Evolutionary conservation across 2,888 invertebrate genomes (phyloP), one percentile per base, ranked within the genome.

Genomic region (Rhagophthalmus giganteus): DNA sequence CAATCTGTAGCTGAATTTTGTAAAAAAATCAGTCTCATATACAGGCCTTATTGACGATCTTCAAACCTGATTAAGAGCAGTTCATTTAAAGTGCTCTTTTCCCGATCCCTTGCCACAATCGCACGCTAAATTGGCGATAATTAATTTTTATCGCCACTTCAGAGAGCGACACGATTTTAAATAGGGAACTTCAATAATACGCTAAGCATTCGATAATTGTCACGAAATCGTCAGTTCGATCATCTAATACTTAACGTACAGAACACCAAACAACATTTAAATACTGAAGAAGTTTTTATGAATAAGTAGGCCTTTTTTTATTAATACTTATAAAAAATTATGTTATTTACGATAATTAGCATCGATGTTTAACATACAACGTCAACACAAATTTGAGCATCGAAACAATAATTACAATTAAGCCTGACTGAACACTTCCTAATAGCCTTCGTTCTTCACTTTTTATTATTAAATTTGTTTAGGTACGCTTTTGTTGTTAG

Each of bases 11-110:
- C 44, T 54, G 47, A 47, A 53, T 32, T 35, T 42, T 35, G 65
- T 67, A 66, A 64, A 67, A 64, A 67, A 67, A 67, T 67, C 67
- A 67, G 67, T 67, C 67, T 67, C 64, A 64, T 66, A 51, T 65
- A 63, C 64, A 65, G 61, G 61, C 63, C 59, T 61, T 63, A 57
- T 46, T 58, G 35, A 41, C 39, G 49, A 58, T 50, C 44, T 52
- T 40, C 28, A 34, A 41, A 34, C 40, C 25, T 26, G 9, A n/a
- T n/a, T n/a, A 30, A 25, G 40, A 41, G 51, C 35, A 40, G 40
- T 35, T 15, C 28, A 13, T 35, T 34, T 40, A 13, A 26, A 42
- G 24, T 10, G 13, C 26, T 14, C 13, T 28, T 35, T 30, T 26
- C 15, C 25, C 13, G 9, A 20, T 9, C 14, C 34, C n/a, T 16